phyloP scores from a whole-genome alignment of 2,113 vertebrate genomes.

The Pomatorhinus ruficollis region DNA sequence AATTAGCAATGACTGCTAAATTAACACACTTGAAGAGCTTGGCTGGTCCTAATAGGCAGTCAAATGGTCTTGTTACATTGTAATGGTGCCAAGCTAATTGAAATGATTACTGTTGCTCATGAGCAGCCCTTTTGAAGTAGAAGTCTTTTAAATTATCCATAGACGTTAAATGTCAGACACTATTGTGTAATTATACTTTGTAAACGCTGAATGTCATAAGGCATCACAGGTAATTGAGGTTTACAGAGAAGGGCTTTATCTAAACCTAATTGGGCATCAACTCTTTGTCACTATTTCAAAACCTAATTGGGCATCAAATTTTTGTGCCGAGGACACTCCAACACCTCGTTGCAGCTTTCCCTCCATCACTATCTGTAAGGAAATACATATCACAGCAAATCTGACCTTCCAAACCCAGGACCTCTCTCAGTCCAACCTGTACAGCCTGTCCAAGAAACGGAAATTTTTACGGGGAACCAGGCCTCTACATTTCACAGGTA shows the following conservation, averaged over 20 bases:
- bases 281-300: conserved; percentile 84
- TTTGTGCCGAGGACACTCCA: conserved; percentile 76
- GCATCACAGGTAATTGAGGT: conserved; percentile 88
- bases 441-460: neutral
- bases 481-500: neutral
- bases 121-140: conserved; percentile 83
- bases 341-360: conserved; percentile 23
- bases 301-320: conserved; percentile 84
- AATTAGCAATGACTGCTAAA: conserved; percentile 87
- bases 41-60: conserved; percentile 86
- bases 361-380: neutral
- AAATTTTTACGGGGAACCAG: neutral
- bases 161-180: conserved; percentile 86
- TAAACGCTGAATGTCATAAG: conserved; percentile 88
- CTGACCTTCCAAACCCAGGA: conserved; percentile 18
- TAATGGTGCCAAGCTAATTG: conserved; percentile 88
- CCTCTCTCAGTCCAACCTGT: neutral
- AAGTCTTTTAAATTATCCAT: conserved; percentile 87
- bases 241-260: conserved; percentile 86
- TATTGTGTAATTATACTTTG: conserved; percentile 89
- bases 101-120: conserved; percentile 87
- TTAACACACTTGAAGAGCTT: conserved; percentile 87
- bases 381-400: conserved; percentile 21
- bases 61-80: conserved; percentile 88
- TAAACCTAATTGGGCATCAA: conserved; percentile 87